phyloP scores from a whole-genome alignment of 2,797 vertebrate species.

The Lophius americanus region DNA sequence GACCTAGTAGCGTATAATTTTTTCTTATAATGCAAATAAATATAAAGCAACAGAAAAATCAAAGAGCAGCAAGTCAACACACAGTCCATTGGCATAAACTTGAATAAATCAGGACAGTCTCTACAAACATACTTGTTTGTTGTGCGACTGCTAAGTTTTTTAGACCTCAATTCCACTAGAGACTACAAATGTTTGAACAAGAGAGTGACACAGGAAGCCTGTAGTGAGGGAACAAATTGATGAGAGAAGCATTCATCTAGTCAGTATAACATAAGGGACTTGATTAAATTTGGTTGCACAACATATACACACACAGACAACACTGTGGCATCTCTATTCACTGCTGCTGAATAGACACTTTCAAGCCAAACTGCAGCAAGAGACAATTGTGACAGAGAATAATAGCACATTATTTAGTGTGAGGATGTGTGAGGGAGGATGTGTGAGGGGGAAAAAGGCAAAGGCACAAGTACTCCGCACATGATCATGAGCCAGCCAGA shows the following conservation, averaged over 20 bases:
- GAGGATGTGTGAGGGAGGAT: conserved; percentile 7
- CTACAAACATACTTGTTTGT: conserved; percentile 28
- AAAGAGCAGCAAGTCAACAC: conserved; percentile 13
- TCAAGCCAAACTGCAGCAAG: conserved; percentile 11
- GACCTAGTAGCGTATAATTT: neutral
- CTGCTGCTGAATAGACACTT: conserved; percentile 19
- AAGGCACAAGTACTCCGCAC: conserved; percentile 57
- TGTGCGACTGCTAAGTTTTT: neutral
- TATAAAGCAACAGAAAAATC: neutral
- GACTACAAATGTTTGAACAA: conserved; percentile 35
- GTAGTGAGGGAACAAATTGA: conserved; percentile 32
- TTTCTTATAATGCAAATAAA: neutral
- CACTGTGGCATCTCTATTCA: conserved; percentile 33
- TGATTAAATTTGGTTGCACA: conserved; percentile 27
- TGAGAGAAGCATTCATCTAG: conserved; percentile 37
- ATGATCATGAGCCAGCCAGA: conserved; percentile 54
- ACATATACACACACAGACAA: conserved; percentile 25
- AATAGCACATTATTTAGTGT: conserved; percentile 6
- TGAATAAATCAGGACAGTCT: conserved; percentile 22
- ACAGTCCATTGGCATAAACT: conserved; percentile 20
- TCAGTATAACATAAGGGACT: conserved; percentile 16
- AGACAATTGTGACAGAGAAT: conserved; percentile 16
- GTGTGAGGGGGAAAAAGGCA: conserved; percentile 53
- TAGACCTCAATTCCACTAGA: conserved; percentile 18
- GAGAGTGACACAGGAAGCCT: conserved; percentile 31